Evolutionary conservation across 2,888 invertebrate genomes (phyloP).

Genomic region (Atethmia centrago): DNA sequence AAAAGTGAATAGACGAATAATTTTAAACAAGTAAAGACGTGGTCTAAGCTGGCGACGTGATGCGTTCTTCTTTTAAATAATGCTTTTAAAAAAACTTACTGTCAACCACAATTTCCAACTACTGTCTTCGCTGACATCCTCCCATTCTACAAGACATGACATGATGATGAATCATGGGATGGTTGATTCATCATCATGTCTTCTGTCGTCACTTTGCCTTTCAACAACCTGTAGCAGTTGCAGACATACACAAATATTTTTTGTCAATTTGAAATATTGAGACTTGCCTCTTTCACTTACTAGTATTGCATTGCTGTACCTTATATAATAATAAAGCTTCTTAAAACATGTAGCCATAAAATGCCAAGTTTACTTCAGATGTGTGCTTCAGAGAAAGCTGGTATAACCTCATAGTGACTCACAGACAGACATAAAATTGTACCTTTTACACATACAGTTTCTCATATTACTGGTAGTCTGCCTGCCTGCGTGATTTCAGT

Average conservation of each 20-base stretch:
- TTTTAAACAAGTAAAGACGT: not conserved
- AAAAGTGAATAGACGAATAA: not conserved
- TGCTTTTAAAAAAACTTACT: not conserved
- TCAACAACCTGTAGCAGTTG: not conserved
- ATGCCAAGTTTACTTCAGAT: constrained; percentile 31
- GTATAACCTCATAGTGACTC: constrained; percentile 42
- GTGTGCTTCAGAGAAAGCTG: constrained; percentile 49
- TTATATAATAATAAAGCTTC: constrained; percentile 14
- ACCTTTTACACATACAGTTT: not conserved
- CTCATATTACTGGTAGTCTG: constrained; percentile 29
- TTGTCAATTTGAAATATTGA: not conserved
- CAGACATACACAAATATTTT: not conserved
- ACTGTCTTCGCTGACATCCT: constrained; percentile 15
- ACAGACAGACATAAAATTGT: constrained; percentile 34
- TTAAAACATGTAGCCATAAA: constrained; percentile 21
- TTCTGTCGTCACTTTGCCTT: too few relatives aligned
- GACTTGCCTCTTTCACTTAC: not conserved
- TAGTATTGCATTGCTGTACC: not conserved
- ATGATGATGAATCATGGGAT: constrained; percentile 18
- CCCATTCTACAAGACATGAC: not conserved
- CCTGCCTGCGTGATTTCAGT: constrained; percentile 35
- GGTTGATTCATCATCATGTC: too few relatives aligned
- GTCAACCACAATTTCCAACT: not conserved
- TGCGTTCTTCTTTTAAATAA: not conserved
- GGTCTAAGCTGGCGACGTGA: not conserved